A percentile compares a stretch with the other conserved stretches of the same genome.
phyloP scores from a whole-genome alignment of 2,797 vertebrate species.

The Zenarchopterus dispar region DNA sequence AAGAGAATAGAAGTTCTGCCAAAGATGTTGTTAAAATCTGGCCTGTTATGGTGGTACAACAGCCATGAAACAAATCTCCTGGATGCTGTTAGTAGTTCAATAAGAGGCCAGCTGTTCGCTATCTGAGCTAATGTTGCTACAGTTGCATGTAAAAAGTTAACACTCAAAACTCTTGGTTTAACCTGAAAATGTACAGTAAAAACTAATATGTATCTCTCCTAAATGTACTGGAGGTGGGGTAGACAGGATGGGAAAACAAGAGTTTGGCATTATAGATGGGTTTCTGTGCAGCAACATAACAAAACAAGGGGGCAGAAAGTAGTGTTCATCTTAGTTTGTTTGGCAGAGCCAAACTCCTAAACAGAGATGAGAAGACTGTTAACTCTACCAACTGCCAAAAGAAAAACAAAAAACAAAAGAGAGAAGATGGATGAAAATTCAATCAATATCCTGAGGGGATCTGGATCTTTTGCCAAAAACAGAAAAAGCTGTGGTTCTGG shows the following conservation, averaged over 20 bases:
- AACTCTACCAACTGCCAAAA: constrained; percentile 3
- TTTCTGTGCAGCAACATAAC: background rate
- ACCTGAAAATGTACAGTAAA: background rate
- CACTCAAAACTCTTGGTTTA: no score
- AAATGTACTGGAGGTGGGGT: background rate
- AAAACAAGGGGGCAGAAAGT: background rate
- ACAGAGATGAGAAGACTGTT: constrained; percentile 3
- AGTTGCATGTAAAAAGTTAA: no score
- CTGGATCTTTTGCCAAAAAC: background rate
- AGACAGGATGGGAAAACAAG: background rate
- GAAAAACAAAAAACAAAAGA: no score
- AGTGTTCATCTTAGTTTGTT: background rate
- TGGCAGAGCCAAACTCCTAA: background rate
- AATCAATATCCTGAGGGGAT: background rate
- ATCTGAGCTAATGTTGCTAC: no score
- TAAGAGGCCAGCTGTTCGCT: no score
- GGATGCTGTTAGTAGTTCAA: no score
- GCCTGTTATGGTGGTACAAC: no score
- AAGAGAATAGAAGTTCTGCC: no score
- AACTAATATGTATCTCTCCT: background rate
- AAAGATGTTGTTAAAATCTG: no score
- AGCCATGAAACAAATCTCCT: no score
- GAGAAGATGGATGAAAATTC: background rate
- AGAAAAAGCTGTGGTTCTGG: constrained; percentile 1
- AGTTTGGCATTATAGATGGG: background rate